Base-by-base conservation (phyloP, 2,888 invertebrate species). In the Rhogogaster chlorosoma region DNA sequence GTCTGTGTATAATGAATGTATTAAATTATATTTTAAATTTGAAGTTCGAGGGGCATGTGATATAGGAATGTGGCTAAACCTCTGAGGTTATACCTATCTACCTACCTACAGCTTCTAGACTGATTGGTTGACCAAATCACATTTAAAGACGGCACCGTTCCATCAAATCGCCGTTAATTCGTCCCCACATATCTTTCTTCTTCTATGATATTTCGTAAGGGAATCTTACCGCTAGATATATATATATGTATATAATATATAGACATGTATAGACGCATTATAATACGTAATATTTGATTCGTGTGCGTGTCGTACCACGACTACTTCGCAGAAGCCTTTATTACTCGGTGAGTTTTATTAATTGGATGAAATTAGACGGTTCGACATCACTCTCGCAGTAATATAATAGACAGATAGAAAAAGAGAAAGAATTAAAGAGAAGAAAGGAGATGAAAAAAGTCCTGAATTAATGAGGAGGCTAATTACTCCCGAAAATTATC, bases 1-100 rank as follows among this genome's bases (percentile, higher is more conserved):
- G 88, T 88, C 87, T 86, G 87, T 87, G 86, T 85, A 87, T 85
- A 42, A 87, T 87, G 85, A 88, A 88, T 87, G 85, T 86, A 88
- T 88, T 87, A 88, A 88, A 88, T 88, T 88, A 87, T 86, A 87
- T 88, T 88, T 85, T 80, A 83, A 84, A 77, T 45, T 82, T 78
- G 78, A 84, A 87, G 87, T 86, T 87, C 87, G 85, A 88, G 32
- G 57, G 86, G 18, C 80, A 26, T n/a, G n/a, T n/a, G n/a, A n/a
- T 61, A 61, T 61, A 61, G 70, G 70, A 70, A 70, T 36, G 70
- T 18, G n/a, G n/a, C 26, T 29, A 29, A 29, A 61, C 61, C 22
- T 61, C 12, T 7, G 4, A 49, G 49, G 49, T 49, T 49, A 49
- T 49, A 49, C 61, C 12, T 26, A 61, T 26, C 22, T 61, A 57